phyloP scores from a whole-genome alignment of 2,888 invertebrate species.

The Eucera pruinosa region DNA sequence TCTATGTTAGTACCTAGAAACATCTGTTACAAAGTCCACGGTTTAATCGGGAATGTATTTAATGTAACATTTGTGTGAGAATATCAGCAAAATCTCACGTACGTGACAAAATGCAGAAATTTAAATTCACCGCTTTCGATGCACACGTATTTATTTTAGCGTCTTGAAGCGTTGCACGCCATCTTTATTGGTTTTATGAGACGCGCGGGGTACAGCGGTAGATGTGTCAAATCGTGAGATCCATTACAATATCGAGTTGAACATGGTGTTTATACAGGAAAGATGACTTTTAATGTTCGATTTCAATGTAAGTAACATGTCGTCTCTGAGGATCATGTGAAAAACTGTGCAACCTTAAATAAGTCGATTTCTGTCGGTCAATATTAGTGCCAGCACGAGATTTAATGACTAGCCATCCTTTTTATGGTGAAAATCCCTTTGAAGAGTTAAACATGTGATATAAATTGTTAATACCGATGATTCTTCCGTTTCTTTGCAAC shows the following conservation, averaged over 20 bases:
- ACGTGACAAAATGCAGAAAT: conserved; percentile 61
- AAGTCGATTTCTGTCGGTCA: conserved; percentile 39
- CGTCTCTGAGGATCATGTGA: not conserved
- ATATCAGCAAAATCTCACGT: conserved; percentile 17
- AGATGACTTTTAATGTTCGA: conserved; percentile 56
- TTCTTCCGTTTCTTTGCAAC: not conserved
- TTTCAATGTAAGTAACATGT: conserved; percentile 49
- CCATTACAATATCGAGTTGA: conserved; percentile 39
- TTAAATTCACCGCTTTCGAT: conserved; percentile 37
- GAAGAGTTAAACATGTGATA: conserved; percentile 12
- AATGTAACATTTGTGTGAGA: not conserved
- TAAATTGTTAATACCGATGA: not conserved
- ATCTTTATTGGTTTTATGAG: conserved; percentile 52
- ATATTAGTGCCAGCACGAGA: conserved; percentile 46
- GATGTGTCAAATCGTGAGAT: conserved; percentile 58
- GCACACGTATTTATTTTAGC: conserved; percentile 34
- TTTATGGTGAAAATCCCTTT: conserved; percentile 6
- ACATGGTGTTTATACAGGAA: conserved; percentile 64
- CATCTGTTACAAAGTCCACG: not conserved
- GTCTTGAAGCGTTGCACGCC: conserved; percentile 54
- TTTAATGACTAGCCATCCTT: conserved; percentile 27
- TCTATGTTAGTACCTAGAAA: not conserved
- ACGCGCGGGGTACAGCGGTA: conserved; percentile 60
- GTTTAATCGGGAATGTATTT: not conserved
- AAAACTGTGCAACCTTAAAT: not conserved